These are phyloP conservation scores for Hippopotamyrus pictus DNA, from an alignment of 2,797 vertebrate genomes.

Conservation along the genomic window DNA sequence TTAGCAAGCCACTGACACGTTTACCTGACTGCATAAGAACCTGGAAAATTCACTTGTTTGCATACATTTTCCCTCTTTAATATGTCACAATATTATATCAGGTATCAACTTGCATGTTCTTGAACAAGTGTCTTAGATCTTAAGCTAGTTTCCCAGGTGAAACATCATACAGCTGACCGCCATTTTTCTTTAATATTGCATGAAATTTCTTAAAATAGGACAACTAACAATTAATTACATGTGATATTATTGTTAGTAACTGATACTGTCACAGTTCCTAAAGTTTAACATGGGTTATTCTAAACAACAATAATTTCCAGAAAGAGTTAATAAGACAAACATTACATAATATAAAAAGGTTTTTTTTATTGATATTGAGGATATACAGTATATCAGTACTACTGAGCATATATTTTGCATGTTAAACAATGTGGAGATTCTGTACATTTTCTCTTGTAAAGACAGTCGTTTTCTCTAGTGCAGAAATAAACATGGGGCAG, in stretches of 20 bases:
- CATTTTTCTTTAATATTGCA: neutral
- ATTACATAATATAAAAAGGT: neutral
- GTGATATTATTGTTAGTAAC: neutral
- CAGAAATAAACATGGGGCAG: neutral
- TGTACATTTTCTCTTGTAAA: neutral
- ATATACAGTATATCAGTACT: conserved; percentile 2
- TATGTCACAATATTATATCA: neutral
- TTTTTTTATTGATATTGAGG: neutral
- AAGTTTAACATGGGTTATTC: neutral
- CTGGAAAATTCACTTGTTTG: neutral
- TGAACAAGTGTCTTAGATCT: neutral
- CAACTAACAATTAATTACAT: neutral
- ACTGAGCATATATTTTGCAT: neutral
- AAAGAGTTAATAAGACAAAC: neutral
- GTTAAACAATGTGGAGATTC: neutral
- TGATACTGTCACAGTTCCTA: neutral
- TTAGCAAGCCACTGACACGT: neutral
- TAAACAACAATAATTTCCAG: neutral
- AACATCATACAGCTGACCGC: neutral
- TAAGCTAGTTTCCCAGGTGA: neutral
- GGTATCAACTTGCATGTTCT: neutral
- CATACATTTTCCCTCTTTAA: neutral
- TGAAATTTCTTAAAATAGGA: neutral
- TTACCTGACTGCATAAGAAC: neutral
- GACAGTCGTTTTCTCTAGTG: neutral